These are phyloP conservation scores for Notechis scutatus DNA, from an alignment of 2,113 vertebrate genomes.

Conservation along the genomic window DNA sequence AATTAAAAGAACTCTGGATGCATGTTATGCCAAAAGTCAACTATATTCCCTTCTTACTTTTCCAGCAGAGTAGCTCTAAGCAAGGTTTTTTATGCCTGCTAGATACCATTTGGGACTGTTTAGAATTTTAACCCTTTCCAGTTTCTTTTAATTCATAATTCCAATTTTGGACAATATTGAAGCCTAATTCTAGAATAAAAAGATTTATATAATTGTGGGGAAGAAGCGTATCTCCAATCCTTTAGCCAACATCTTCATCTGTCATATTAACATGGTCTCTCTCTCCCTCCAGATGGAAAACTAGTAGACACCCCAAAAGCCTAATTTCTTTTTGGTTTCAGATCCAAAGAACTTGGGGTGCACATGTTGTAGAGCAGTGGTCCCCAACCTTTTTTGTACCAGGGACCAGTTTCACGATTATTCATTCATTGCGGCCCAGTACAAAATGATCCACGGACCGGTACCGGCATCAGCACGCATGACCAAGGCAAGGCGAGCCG, in stretches of 20 bases:
- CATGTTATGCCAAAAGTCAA: background rate
- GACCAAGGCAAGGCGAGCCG: too few species aligned
- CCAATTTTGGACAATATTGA: background rate
- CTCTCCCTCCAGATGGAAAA: background rate
- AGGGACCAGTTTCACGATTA: too few species aligned
- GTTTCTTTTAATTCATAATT: background rate
- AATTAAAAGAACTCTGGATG: background rate
- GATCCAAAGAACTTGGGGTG: background rate
- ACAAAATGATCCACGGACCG: too few species aligned
- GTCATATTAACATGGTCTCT: background rate
- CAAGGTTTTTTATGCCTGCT: background rate
- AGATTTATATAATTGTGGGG: background rate
- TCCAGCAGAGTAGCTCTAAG: background rate
- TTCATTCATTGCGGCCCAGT: too few species aligned
- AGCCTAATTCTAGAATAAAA: background rate
- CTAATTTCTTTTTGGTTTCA: background rate
- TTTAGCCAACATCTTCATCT: background rate
- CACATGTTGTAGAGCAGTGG: too few species aligned
- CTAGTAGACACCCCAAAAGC: background rate
- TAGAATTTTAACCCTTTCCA: background rate
- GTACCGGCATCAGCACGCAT: background rate
- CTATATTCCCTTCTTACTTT: background rate
- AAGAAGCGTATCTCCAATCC: background rate
- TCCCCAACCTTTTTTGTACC: too few species aligned
- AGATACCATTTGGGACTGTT: background rate